Evolutionary conservation across 1,140 invertebrate species (phyloP).

Genomic region (Drosophila paulistorum): DNA sequence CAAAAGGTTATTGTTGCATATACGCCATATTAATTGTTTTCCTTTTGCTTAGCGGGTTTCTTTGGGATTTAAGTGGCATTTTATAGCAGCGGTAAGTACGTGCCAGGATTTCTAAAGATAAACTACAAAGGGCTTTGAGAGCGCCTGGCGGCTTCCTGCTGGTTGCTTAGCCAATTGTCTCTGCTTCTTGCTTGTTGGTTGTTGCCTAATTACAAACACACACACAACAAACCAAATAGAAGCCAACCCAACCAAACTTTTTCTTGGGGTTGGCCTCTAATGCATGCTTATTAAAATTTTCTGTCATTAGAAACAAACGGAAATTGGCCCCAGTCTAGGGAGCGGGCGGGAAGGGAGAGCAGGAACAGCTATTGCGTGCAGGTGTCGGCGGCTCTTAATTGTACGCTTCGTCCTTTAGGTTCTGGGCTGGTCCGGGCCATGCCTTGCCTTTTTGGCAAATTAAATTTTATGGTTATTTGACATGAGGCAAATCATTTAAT

Average conservation of each 20-base stretch:
- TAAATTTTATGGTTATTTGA: slow-evolving; percentile 59
- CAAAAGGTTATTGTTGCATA: slow-evolving; percentile 75
- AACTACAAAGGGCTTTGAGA: slow-evolving; percentile 21
- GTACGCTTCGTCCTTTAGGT: slow-evolving; percentile 19
- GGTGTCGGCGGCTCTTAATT: slow-evolving; percentile 54
- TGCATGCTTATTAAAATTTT: slow-evolving; percentile 72
- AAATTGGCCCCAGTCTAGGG: slow-evolving; percentile 41
- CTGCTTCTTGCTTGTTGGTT: slow-evolving; percentile 12
- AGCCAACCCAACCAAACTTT: slow-evolving; percentile 43
- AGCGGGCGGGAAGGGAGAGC: not conserved
- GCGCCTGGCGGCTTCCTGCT: not conserved
- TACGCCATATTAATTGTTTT: slow-evolving; percentile 77
- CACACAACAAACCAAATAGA: not conserved
- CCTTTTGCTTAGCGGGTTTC: slow-evolving; percentile 39
- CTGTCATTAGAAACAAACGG: slow-evolving; percentile 58
- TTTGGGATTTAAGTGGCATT: slow-evolving; percentile 67
- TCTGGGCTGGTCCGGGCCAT: not conserved
- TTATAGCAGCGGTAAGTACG: slow-evolving; percentile 52
- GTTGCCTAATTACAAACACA: slow-evolving; percentile 7
- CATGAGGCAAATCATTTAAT: slow-evolving; percentile 56
- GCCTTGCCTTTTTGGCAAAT: slow-evolving; percentile 41
- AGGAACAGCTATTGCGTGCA: slow-evolving; percentile 46
- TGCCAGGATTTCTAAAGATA: slow-evolving; percentile 36
- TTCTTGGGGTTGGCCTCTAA: slow-evolving; percentile 46
- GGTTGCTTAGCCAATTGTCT: slow-evolving; percentile 13